Evolutionary conservation across 2,797 vertebrate genomes (phyloP), one percentile per base, ranked within the genome.

Genomic region (Chiloscyllium punctatum): DNA sequence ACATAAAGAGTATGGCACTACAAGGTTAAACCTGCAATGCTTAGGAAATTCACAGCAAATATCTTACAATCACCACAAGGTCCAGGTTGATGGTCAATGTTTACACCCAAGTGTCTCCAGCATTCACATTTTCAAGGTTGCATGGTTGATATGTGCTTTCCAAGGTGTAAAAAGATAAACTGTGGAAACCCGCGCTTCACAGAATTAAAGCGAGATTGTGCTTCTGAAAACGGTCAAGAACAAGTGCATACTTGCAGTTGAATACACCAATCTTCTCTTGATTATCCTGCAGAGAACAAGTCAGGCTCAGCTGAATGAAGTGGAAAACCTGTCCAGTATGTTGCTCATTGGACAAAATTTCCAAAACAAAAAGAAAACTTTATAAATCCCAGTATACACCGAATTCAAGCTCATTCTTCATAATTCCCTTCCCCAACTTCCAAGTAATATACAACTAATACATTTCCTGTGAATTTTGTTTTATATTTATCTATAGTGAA

Each of bases 1-100:
- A 96, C 92, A 96, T 95, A 37, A 71, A 72, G 95, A 95, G 96
- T 96, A 69, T 74, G 18, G 53, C 87, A 96, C 96, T 96, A 96
- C 96, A 95, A 68, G 87, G 96, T 95, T 95, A 97, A 96, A 95
- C 42, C 96, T 96, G 96, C 42, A 95, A 48, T 95, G 96, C 95
- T 86, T 82, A 95, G 72, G 91, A 95, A 95, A 95, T 95, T 79
- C 96, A 95, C 96, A 84, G 96, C n/a, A 96, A 96, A 92, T 95
- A 96, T 96, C 68, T 37, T 96, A 96, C 96, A 95, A 91, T 96
- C 68, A 95, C 57, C 79, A 95, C 84, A 91, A 96, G 82, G 69
- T 96, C 82, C 21, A 71, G 69, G 37, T n/a, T 27, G 92, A 71
- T 86, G 53, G n/a, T 57, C 37, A 68, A 11, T 77, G 79, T 62